A percentile compares a stretch with the other conserved stretches of the same genome.
phyloP scores from a whole-genome alignment of 2,888 invertebrate genomes.

The Drosophila rellima region DNA sequence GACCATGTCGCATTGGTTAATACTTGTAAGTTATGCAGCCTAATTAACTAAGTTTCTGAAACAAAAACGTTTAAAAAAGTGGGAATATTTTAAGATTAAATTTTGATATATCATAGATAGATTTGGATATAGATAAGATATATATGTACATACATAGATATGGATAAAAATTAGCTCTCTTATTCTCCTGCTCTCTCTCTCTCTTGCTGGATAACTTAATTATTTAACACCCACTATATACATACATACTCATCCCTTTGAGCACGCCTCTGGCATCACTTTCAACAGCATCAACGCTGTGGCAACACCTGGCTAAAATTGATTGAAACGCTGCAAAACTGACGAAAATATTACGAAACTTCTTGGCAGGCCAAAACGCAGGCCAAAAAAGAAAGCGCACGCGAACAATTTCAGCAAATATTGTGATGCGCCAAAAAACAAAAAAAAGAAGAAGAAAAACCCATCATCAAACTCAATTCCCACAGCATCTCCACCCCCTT shows the following conservation, averaged over 20 bases:
- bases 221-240: constrained; percentile 17
- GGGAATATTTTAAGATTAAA: too few species aligned
- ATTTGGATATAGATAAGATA: background rate
- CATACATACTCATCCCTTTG: background rate
- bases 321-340: constrained; percentile 64
- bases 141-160: background rate
- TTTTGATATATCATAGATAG: too few species aligned
- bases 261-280: constrained; percentile 14
- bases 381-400: constrained; percentile 1
- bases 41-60: too few species aligned
- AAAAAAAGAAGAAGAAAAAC: constrained; percentile 17
- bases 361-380: constrained; percentile 17
- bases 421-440: constrained; percentile 44
- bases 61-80: too few species aligned
- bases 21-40: too few species aligned
- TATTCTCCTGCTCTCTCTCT: background rate
- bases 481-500: too few species aligned
- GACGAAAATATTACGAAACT: constrained; percentile 68
- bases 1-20: too few species aligned
- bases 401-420: constrained; percentile 39
- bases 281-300: constrained; percentile 48
- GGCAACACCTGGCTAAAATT: constrained; percentile 56
- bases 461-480: constrained; percentile 46
- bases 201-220: background rate
- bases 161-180: background rate